Base-by-base conservation (phyloP, 2,797 vertebrate species). In the Labeo calbasu region DNA sequence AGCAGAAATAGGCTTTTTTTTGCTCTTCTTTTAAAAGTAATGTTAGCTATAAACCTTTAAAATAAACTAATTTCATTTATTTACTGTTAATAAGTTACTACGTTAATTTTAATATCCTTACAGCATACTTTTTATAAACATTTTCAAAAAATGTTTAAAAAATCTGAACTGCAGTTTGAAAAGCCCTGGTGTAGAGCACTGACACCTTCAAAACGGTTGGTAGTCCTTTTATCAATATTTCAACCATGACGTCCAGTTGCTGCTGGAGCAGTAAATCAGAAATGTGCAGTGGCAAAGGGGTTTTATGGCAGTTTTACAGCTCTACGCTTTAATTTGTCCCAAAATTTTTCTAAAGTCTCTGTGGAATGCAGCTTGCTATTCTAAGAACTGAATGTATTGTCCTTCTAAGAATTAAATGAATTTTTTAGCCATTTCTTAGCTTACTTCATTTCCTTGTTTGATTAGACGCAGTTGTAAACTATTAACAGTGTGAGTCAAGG, bases 301-400 rank as follows among this genome's bases (percentile, higher is more conserved):
- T 43, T 83, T 73, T 36, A 55, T 55, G 11, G 17, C 59, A 32
- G 10, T 79, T 66, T 79, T 36, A 36, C 32, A 36, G 61, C 63
- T 50, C 23, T 32, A 23, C 6, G 65, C 43, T 36, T 63, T 59
- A 9, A 57, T 84, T 73, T 55, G 55, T 65, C 73, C 53, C 82
- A 19, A 32, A 75, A 53, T 79, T 63, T 77, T 77, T 82, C 53
- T 77, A 81, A 84, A 84, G 59, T 25, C 75, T 46, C 77, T 85
- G 25, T 83, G 76, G 65, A 84, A 86, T 78, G 21, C 55, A 70
- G 43, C 51, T 14, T 79, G 48, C 32, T 11, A 19, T 79, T 84
- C 79, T 59, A 36, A 71, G 70, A 80, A 76, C 12, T 48, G 28
- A 4, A 77, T 61, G 46, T 69, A 68, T 72, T 68, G 23, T 81